Conservation (phyloP, 2,888 invertebrate species). For the Amphipoea oculea region DNA sequence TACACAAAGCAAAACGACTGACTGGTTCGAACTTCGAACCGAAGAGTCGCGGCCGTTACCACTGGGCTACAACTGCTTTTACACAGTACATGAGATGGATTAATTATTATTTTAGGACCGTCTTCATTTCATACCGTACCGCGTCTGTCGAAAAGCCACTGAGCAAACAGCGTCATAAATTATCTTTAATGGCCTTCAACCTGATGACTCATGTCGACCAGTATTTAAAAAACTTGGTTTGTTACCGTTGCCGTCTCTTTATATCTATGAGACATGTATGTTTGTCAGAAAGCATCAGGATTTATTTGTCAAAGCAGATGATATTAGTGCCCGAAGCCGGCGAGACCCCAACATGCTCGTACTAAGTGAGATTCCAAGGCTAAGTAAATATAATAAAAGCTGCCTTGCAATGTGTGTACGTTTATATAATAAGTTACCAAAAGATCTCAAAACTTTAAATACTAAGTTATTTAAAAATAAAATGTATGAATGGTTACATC, state of each 20-base stretch:
- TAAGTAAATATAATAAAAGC: not conserved
- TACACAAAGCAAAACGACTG: too few species aligned
- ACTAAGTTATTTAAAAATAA: too few species aligned
- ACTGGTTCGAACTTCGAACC: too few species aligned
- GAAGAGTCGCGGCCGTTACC: not conserved
- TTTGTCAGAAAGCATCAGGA: too few species aligned
- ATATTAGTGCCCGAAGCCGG: too few species aligned
- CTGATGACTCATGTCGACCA: too few species aligned
- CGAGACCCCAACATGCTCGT: not conserved
- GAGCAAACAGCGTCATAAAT: too few species aligned
- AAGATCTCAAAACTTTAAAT: not conserved
- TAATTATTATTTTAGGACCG: not conserved
- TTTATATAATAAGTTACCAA: not conserved
- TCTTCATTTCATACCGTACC: not conserved
- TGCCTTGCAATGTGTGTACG: not conserved
- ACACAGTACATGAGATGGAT: not conserved
- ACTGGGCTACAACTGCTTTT: not conserved
- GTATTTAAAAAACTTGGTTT: too few species aligned
- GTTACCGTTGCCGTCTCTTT: too few species aligned
- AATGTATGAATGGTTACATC: not conserved
- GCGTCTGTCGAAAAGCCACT: not conserved
- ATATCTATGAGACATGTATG: too few species aligned
- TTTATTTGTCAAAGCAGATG: too few species aligned
- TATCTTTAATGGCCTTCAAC: too few species aligned
- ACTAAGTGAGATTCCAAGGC: not conserved